These are phyloP conservation scores for Leucophenga montana DNA, from an alignment of 2,888 invertebrate genomes.

Conservation along the genomic window DNA sequence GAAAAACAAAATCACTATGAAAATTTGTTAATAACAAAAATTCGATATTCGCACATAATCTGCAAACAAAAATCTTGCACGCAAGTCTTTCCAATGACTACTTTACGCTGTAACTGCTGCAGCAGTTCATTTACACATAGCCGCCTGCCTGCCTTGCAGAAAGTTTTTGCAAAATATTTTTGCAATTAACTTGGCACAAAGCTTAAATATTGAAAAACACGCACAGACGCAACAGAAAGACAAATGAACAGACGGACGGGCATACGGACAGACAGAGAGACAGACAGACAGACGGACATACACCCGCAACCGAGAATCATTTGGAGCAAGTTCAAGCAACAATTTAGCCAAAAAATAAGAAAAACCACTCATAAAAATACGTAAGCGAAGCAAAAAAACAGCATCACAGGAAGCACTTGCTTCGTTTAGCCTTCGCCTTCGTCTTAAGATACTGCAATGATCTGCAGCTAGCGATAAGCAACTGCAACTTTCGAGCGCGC, in stretches of 20 bases:
- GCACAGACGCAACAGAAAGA: conserved; percentile 45
- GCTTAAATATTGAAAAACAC: conserved; percentile 65
- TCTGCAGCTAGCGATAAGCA: conserved; percentile 12
- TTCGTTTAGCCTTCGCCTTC: background rate
- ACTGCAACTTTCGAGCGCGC: background rate
- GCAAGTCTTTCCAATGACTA: conserved; percentile 2
- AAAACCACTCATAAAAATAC: too few species aligned
- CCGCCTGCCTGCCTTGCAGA: background rate
- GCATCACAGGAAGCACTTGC: conserved; percentile 22
- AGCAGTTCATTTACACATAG: too few species aligned
- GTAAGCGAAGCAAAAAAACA: background rate
- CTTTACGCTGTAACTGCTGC: background rate
- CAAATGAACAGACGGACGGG: too few species aligned
- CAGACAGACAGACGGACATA: conserved; percentile 17
- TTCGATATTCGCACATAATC: conserved; percentile 4
- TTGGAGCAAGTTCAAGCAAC: too few species aligned
- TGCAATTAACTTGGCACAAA: conserved; percentile 62
- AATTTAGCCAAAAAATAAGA: too few species aligned
- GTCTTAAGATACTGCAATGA: background rate
- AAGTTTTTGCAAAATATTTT: conserved; percentile 41
- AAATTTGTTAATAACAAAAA: conserved; percentile 27
- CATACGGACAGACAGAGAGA: too few species aligned
- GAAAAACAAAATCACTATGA: background rate
- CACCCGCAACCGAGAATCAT: conserved; percentile 8
- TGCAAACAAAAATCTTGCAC: background rate